Base-by-base conservation (phyloP, 2,113 vertebrate genomes). In the Anhinga rufa region DNA sequence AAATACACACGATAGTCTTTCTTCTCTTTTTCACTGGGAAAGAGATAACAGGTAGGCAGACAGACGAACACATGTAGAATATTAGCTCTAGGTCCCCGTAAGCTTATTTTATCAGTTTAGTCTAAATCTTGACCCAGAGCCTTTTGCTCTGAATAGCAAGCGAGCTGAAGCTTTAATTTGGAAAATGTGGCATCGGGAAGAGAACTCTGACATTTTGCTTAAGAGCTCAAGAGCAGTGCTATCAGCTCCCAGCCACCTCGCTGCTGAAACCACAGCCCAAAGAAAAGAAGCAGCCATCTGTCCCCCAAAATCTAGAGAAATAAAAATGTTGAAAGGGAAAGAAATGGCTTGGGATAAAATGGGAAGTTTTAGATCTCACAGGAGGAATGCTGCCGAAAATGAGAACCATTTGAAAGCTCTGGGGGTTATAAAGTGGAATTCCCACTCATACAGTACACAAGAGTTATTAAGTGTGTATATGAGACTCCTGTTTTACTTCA, bases 401-500 rank as follows among this genome's bases (percentile, higher is more conserved):
- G 97, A 98, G 96, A 98, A 97, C 98, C 97, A 98, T 96, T 97
- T 82, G 70, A 98, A 98, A 97, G 94, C 98, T 98, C 97, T 92
- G 92, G 96, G 97, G 98, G 97, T 97, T 98, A 97, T 96, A 90
- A 97, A 97, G 97, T 98, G 97, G 97, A 98, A 98, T 98, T 98
- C 98, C 98, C 98, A 96, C 97, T 98, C 95, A 98, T 96, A 97
- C 93, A 97, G 97, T 97, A 97, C 96, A 93, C 97, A 98, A 98
- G 98, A 98, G 97, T 98, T 98, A 98, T 98, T 98, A 98, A 98
- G 98, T 98, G 98, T 97, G 97, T 97, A 97, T 97, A 97, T 90
- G 96, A 98, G 97, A 97, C 97, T 98, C 97, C 98, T 98, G 98
- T 98, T 98, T 98, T 98, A 97, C 97, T 98, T 98, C 98, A 98